Evolutionary conservation across 2,797 vertebrate genomes (phyloP).

Genomic region (Sebastes trivittatus): DNA sequence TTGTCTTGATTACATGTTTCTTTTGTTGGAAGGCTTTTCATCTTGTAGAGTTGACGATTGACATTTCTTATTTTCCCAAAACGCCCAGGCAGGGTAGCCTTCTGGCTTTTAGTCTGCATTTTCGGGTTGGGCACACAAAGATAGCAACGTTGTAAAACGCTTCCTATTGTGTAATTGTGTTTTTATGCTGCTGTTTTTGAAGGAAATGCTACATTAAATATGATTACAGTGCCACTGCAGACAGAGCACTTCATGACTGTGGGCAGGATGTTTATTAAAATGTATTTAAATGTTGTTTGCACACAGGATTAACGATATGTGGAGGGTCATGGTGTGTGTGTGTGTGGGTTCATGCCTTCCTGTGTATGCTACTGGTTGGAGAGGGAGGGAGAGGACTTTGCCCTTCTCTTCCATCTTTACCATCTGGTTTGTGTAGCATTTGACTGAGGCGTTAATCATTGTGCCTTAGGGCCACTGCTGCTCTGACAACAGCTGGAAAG

Average conservation of each 20-base stretch:
- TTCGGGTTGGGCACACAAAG: constrained; percentile 27
- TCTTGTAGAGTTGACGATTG: constrained; percentile 26
- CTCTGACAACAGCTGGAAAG: constrained; percentile 65
- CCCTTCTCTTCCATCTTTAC: constrained; percentile 39
- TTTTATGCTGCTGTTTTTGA: constrained; percentile 18
- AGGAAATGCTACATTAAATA: background rate
- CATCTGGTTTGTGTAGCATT: constrained; percentile 73
- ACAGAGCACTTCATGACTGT: constrained; percentile 1
- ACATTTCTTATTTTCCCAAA: constrained; percentile 53
- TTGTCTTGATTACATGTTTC: constrained; percentile 49
- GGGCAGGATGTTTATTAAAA: constrained; percentile 26
- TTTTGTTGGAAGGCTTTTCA: constrained; percentile 40
- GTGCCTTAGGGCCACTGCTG: constrained; percentile 28
- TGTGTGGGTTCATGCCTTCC: background rate
- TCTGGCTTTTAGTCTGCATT: constrained; percentile 12
- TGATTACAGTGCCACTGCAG: background rate
- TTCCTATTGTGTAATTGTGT: constrained; percentile 32
- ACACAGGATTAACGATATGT: background rate
- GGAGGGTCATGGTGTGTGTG: background rate
- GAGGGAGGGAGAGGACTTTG: constrained; percentile 30
- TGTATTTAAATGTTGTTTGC: constrained; percentile 3
- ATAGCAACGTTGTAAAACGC: constrained; percentile 16
- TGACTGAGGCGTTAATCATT: constrained; percentile 65
- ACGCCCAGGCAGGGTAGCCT: background rate
- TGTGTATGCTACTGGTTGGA: background rate